Percentiles rank a stretch among this genome's conserved stretches.
Conservation (phyloP, 1,140 invertebrate genomes). For the Brachionus koreanus region DNA sequence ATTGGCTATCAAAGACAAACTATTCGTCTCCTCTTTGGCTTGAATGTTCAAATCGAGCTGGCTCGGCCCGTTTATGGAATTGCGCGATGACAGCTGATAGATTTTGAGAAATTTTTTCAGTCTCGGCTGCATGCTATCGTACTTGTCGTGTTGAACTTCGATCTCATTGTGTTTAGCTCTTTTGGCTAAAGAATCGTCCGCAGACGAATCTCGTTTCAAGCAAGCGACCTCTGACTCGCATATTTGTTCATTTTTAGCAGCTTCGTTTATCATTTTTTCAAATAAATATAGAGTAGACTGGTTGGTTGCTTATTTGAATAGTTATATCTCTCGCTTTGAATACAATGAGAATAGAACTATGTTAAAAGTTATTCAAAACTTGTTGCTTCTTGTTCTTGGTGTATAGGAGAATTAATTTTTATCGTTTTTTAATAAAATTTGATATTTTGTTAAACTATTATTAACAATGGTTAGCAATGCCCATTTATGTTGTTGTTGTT, state of each 20-base stretch:
- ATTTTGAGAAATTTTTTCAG: conserved; percentile 42
- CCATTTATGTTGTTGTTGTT: neutral
- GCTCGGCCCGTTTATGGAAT: neutral
- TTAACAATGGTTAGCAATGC: neutral
- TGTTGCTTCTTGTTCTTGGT: neutral
- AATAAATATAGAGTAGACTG: neutral
- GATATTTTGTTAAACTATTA: conserved; percentile 4
- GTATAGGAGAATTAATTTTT: neutral
- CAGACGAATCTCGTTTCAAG: neutral
- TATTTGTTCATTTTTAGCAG: neutral
- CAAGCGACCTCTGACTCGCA: neutral
- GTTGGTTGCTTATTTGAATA: too few species aligned
- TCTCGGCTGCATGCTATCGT: conserved; percentile 24
- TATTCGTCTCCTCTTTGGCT: neutral
- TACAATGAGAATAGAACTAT: neutral
- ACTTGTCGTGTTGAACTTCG: neutral
- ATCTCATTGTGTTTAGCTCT: neutral
- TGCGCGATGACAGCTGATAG: conserved; percentile 4
- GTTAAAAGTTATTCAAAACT: neutral
- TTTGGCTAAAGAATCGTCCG: neutral
- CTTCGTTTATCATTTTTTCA: neutral
- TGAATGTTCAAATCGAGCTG: neutral
- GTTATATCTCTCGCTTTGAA: neutral
- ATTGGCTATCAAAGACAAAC: neutral
- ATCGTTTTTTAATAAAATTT: neutral